phyloP scores from a whole-genome alignment of 2,113 vertebrate genomes.

The Platycercus adscitus region DNA sequence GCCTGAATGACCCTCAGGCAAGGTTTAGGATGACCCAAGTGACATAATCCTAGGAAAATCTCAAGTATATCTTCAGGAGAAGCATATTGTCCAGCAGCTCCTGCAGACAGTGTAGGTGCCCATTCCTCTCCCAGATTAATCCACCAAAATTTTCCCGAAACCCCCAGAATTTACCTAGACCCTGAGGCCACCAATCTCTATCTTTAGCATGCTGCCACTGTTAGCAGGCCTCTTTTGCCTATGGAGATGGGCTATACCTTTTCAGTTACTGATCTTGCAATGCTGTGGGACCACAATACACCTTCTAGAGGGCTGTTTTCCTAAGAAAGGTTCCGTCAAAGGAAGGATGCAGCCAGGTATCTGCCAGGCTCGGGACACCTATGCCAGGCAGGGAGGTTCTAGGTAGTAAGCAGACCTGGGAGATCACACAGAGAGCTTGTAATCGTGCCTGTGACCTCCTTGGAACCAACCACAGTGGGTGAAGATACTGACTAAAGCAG shows the following conservation, averaged over 20 bases:
- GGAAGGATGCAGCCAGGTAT: background rate
- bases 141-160: background rate
- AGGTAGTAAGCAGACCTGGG: background rate
- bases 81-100: background rate
- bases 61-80: background rate
- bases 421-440: background rate
- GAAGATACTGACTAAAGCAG: background rate
- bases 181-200: background rate
- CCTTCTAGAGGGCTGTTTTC: background rate
- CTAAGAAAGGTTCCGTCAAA: background rate
- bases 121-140: background rate
- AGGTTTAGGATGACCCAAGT: background rate
- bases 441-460: background rate
- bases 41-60: background rate
- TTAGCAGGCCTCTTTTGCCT: background rate
- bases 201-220: background rate
- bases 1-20: background rate
- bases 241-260: background rate
- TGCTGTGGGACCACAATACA: background rate
- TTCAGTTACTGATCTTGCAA: background rate
- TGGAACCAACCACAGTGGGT: background rate
- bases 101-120: background rate
- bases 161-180: rapidly evolving
- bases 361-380: background rate
- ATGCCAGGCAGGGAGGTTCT: background rate